Conservation (phyloP, 2,797 vertebrate genomes). For the Chaunax sp. region DNA sequence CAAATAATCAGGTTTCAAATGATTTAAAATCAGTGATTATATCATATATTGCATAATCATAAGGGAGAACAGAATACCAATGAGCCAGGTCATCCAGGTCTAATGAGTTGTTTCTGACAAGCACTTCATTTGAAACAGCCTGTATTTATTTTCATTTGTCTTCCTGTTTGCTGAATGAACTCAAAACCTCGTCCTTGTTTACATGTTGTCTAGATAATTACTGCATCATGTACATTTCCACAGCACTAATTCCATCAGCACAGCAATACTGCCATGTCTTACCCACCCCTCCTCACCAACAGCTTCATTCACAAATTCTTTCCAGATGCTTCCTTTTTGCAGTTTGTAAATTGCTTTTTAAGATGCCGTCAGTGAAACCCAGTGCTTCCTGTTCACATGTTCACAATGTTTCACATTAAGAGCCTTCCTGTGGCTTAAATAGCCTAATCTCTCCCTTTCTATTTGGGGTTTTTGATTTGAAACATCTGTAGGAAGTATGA, state of each 20-base stretch:
- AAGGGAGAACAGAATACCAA: neutral
- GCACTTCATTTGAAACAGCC: neutral
- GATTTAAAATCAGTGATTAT: neutral
- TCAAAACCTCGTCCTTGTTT: neutral
- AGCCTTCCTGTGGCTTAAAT: constrained; percentile 21
- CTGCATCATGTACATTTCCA: constrained; percentile 9
- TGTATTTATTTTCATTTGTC: constrained; percentile 3
- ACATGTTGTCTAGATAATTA: constrained; percentile 1
- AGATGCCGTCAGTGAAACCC: constrained; percentile 4
- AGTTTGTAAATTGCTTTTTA: constrained; percentile 9
- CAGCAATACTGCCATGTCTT: neutral
- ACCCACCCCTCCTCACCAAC: neutral
- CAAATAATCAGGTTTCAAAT: neutral
- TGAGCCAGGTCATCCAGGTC: too few species aligned
- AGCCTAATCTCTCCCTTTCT: neutral
- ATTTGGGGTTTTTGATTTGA: constrained; percentile 38
- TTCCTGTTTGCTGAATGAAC: neutral
- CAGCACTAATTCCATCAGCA: neutral
- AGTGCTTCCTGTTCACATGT: constrained; percentile 34
- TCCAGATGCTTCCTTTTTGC: constrained; percentile 15
- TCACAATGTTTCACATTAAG: constrained; percentile 50
- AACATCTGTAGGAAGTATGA: constrained; percentile 27
- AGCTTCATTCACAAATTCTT: constrained; percentile 22
- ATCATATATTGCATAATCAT: neutral
- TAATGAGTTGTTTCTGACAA: neutral